These are phyloP conservation scores for Eurytoma californica DNA, from an alignment of 2,888 invertebrate species.

Conservation along the genomic window DNA sequence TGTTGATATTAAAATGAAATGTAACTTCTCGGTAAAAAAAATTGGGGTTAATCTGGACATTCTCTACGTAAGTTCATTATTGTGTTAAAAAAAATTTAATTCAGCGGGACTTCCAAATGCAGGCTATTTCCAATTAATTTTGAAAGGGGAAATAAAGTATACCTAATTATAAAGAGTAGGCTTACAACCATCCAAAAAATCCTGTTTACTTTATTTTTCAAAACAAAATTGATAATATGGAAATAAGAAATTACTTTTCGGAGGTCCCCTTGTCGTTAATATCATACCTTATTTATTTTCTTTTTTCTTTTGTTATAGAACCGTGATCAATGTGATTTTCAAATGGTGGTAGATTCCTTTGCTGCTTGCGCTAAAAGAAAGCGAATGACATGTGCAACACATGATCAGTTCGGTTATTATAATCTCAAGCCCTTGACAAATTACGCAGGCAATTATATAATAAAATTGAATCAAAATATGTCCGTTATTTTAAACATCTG, in stretches of 20 bases:
- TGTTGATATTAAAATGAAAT: conserved; percentile 19
- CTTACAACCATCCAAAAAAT: no score
- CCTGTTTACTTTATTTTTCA: no score
- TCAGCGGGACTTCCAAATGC: no score
- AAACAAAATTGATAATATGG: no score
- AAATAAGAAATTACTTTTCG: no score
- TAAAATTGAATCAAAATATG: neutral
- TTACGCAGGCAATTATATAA: conserved; percentile 15
- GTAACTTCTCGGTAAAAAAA: neutral
- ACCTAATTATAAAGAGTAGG: no score
- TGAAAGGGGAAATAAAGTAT: no score
- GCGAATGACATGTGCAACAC: neutral
- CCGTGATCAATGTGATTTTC: neutral
- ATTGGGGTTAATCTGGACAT: neutral
- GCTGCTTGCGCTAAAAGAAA: conserved; percentile 23
- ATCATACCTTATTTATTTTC: neutral
- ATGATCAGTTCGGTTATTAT: neutral
- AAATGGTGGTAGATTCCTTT: neutral
- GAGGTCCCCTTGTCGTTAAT: no score
- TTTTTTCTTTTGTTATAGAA: neutral
- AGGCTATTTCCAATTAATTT: no score
- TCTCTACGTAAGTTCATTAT: neutral
- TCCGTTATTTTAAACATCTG: conserved; percentile 29
- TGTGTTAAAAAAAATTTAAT: no score
- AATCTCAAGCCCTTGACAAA: conserved; percentile 10